Evolutionary conservation across 2,888 invertebrate species (phyloP), one percentile per base, ranked within the genome.

Genomic region (Eristalis intricaria): DNA sequence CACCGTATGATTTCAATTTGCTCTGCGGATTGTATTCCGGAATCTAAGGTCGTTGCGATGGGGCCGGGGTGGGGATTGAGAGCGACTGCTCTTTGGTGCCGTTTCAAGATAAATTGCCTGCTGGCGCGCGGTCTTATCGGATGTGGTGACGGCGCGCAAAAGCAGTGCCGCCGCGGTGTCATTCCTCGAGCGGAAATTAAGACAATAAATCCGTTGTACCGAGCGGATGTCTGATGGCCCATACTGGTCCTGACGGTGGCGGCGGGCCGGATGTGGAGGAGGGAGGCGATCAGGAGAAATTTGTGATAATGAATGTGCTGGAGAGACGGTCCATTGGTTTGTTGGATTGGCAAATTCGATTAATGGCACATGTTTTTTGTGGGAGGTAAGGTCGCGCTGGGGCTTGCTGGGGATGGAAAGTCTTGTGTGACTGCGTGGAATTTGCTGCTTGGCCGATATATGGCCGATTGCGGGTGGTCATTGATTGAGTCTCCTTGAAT

Each of bases 1-100:
- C 86, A 83, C 82, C 66, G 23, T 71, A 87, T 83, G 83, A 83
- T 71, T 87, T 84, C 87, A 84, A 87, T 80, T 87, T 78, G 75
- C 71, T 75, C 66, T 19, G 75, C 64, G 83, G 78, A 82, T 87
- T 87, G 69, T 84, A 76, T 84, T 84, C 73, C 73, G 64, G 87
- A 80, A 87, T 80, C 76, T 71, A 68, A 73, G 76, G 84, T 69
- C 26, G 50, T n/a, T 7, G 15, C n/a, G 7, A 1, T 11, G 15
- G 50, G n/a, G 11, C n/a, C 22, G 13, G 19, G 4, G 32, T 38
- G 23, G 43, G 56, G 26, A 61, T 50, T 22, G 32, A 80, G 56
- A 58, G 22, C 81, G 43, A 64, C 26, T 63, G 58, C 65, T 32
- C 73, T 56, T 43, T 32, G 79, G 66, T 70, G 64, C 75, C 64